Percentiles rank a stretch among this genome's conserved stretches.
Conservation (phyloP, 1,140 invertebrate genomes). For the Drosophila repleta region DNA sequence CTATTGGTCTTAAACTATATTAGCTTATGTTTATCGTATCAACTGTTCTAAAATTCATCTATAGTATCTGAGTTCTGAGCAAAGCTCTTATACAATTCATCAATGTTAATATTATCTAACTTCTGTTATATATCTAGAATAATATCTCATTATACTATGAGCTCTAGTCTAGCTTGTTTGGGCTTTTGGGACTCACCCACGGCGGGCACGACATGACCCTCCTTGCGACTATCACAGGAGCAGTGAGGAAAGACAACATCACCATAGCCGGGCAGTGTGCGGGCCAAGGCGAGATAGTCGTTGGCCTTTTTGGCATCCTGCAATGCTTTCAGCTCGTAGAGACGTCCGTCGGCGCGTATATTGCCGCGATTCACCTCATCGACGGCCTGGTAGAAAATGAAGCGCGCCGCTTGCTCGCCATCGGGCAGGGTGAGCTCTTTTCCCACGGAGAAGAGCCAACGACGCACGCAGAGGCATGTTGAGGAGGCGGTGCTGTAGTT, state of each 20-base stretch:
- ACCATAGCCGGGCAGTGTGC: slow-evolving; percentile 95
- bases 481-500: slow-evolving; percentile 99
- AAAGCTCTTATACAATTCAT: no score
- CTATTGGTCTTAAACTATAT: no score
- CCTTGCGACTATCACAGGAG: slow-evolving; percentile 96
- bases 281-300: slow-evolving; percentile 94
- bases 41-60: no score
- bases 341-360: slow-evolving; percentile 93
- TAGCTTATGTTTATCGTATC: no score
- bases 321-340: slow-evolving; percentile 97
- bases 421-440: slow-evolving; percentile 89
- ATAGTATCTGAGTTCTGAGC: no score
- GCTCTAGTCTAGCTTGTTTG: no score
- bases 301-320: slow-evolving; percentile 94
- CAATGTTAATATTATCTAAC: no score
- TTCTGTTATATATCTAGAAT: no score
- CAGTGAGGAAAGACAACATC: slow-evolving; percentile 97
- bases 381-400: slow-evolving; percentile 94
- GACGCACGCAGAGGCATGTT: slow-evolving; percentile 96
- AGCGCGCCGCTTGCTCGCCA: slow-evolving; percentile 87
- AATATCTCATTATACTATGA: no score
- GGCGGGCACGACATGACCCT: slow-evolving; percentile 94
- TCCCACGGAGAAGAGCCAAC: slow-evolving; percentile 95
- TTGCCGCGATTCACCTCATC: slow-evolving; percentile 97
- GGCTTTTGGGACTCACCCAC: slow-evolving; percentile 85